A percentile compares a stretch with the other conserved stretches of the same genome.
These are phyloP conservation scores for Eumeta japonica DNA, from an alignment of 1,140 invertebrate genomes.

Conservation along the genomic window DNA sequence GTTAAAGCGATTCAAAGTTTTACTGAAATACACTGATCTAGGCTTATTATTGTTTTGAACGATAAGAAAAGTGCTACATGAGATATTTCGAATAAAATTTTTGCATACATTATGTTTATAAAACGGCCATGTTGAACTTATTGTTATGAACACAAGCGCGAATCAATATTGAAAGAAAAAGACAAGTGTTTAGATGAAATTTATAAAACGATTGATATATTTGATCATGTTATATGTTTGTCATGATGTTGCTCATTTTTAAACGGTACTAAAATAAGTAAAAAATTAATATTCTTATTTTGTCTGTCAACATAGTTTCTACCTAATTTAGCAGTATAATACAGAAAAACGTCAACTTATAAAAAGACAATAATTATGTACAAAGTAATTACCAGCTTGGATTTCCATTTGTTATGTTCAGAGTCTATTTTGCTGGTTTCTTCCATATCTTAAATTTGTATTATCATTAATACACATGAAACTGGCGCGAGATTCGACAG, in stretches of 20 bases:
- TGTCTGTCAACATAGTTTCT: neutral
- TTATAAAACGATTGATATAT: neutral
- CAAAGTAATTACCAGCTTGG: constrained; percentile 9
- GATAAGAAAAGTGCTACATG: no score
- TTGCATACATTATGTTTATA: no score
- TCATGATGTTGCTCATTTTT: constrained; percentile 9
- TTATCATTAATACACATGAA: constrained; percentile 20
- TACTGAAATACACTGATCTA: no score
- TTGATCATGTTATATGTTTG: neutral
- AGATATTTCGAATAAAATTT: no score
- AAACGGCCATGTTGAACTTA: no score
- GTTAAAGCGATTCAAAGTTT: no score
- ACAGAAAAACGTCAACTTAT: constrained; percentile 23
- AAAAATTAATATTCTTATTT: constrained; percentile 1
- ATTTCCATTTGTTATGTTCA: constrained; percentile 17
- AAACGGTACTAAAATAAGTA: constrained; percentile 20
- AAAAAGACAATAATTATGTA: constrained; percentile 18
- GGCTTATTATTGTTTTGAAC: no score
- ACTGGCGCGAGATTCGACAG: constrained; percentile 35
- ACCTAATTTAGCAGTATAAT: no score
- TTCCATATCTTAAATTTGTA: constrained; percentile 25
- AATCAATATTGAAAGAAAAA: no score
- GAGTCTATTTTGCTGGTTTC: constrained; percentile 19
- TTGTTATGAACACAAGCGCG: no score
- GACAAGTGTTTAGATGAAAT: no score